phyloP scores from a whole-genome alignment of 2,888 invertebrate species.

The Diloba caeruleocephala region DNA sequence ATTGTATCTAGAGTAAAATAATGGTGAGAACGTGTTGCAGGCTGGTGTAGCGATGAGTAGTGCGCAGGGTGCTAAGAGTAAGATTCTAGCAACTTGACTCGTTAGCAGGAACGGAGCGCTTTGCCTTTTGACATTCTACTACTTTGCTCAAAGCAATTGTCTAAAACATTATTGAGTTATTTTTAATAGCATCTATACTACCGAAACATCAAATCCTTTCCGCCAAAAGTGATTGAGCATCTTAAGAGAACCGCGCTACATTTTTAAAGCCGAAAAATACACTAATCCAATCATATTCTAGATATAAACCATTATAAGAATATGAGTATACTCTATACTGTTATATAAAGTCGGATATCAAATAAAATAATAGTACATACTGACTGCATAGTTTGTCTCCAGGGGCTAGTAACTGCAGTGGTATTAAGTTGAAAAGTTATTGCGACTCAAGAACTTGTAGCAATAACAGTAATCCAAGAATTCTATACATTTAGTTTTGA shows the following conservation, averaged over 20 bases:
- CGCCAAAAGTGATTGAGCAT: no score
- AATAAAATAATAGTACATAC: constrained; percentile 41
- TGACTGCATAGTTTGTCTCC: constrained; percentile 42
- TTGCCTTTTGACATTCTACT: constrained; percentile 11
- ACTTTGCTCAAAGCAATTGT: not conserved
- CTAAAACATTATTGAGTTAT: no score
- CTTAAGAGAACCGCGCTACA: no score
- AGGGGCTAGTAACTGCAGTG: constrained; percentile 35
- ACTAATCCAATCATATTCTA: not conserved
- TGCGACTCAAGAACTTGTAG: constrained; percentile 34
- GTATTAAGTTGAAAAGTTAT: constrained; percentile 47
- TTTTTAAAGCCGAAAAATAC: no score
- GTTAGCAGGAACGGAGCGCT: not conserved
- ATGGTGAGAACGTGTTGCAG: constrained; percentile 9
- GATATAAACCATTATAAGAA: not conserved
- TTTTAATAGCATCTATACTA: no score
- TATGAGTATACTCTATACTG: constrained; percentile 6
- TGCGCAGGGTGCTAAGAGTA: no score
- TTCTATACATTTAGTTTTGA: constrained; percentile 27
- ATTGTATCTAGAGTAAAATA: no score
- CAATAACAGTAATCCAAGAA: constrained; percentile 35
- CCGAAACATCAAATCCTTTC: no score
- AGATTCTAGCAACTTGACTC: no score
- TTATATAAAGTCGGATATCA: constrained; percentile 32
- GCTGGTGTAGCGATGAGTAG: constrained; percentile 6